Evolutionary conservation across 1,140 invertebrate species (phyloP).

Genomic region (Ctenoplectra terminalis): DNA sequence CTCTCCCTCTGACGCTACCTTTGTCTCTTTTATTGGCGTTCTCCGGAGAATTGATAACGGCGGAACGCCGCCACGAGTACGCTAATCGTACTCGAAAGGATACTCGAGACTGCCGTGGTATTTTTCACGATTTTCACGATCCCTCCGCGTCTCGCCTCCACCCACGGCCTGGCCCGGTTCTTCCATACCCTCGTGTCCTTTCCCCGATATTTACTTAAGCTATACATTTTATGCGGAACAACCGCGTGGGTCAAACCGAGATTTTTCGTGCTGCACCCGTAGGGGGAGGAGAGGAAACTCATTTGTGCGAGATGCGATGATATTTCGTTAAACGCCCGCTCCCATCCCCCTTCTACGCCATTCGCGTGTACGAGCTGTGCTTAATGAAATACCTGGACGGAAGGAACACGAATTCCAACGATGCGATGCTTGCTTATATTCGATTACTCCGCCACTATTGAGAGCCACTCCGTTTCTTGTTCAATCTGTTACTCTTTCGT

Average conservation of each 20-base stretch:
- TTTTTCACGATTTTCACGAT: conserved; percentile 69
- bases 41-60: conserved; percentile 72
- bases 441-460: conserved; percentile 2
- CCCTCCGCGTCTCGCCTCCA: conserved; percentile 32
- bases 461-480: background rate
- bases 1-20: conserved; percentile 51
- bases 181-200: conserved; percentile 52
- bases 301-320: conserved; percentile 42
- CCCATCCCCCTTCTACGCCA: background rate
- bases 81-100: conserved; percentile 72
- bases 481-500: background rate
- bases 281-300: conserved; percentile 20
- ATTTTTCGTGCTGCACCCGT: conserved; percentile 25
- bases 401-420: background rate
- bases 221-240: conserved; percentile 50
- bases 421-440: background rate
- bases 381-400: conserved; percentile 34
- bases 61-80: conserved; percentile 66
- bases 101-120: conserved; percentile 70
- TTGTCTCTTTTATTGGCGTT: conserved; percentile 70
- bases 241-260: conserved; percentile 50
- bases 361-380: background rate
- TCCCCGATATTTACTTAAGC: conserved; percentile 62
- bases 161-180: conserved; percentile 10
- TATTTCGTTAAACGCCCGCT: conserved; percentile 38